Percentiles rank a stretch among this genome's conserved stretches.
Evolutionary conservation across 2,888 invertebrate genomes (phyloP).

Genomic region (Habrosyne pyritoides): DNA sequence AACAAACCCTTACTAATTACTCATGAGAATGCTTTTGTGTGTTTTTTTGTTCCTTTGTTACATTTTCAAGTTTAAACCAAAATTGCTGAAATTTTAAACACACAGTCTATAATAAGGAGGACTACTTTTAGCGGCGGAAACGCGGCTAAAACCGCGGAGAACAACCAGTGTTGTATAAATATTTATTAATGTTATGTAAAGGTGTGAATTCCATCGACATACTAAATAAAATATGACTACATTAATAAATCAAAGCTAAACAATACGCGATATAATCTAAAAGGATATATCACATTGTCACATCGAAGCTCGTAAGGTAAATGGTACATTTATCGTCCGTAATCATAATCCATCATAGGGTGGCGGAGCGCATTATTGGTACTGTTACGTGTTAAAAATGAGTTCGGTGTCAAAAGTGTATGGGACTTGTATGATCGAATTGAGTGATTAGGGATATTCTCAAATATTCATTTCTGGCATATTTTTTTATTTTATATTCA

Average conservation of each 20-base stretch:
- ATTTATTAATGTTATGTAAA: constrained; percentile 3
- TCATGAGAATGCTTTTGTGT: no score
- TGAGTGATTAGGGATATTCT: constrained; percentile 57
- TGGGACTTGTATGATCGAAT: constrained; percentile 7
- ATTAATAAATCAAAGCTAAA: constrained; percentile 47
- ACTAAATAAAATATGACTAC: constrained; percentile 10
- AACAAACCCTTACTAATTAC: no score
- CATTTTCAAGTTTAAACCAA: no score
- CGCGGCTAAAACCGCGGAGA: no score
- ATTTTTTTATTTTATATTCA: no score
- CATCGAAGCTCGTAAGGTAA: constrained; percentile 33
- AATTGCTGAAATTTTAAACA: no score
- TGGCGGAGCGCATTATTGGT: constrained; percentile 28
- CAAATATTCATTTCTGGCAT: constrained; percentile 12
- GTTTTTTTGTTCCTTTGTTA: no score
- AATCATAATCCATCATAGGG: constrained; percentile 68
- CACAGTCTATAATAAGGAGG: no score
- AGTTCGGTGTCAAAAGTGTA: not conserved
- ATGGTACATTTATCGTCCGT: constrained; percentile 48
- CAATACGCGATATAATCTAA: constrained; percentile 45
- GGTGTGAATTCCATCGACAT: constrained; percentile 8
- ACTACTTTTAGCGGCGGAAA: no score
- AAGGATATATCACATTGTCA: constrained; percentile 73
- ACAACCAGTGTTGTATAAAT: no score
- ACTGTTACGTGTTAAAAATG: constrained; percentile 40